These are phyloP conservation scores for Eupithecia pulchellata DNA, from an alignment of 2,888 invertebrate species.

Conservation along the genomic window DNA sequence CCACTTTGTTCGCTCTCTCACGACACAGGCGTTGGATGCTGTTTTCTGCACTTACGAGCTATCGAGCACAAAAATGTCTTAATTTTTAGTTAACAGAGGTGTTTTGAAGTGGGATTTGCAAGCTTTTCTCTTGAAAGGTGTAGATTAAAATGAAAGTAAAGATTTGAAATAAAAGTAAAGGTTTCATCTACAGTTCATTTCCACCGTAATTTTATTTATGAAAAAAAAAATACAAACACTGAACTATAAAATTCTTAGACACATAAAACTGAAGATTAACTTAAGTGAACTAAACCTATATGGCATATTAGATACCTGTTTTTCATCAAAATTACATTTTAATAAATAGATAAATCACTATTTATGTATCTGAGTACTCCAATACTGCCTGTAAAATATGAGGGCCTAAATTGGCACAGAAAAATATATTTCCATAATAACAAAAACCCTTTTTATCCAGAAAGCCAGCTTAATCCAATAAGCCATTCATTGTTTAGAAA, in stretches of 20 bases:
- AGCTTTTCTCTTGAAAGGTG: too few species aligned
- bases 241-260: too few species aligned
- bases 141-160: too few species aligned
- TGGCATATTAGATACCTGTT: not conserved
- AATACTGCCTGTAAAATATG: not conserved
- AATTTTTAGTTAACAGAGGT: not conserved
- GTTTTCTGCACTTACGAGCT: constrained; percentile 14
- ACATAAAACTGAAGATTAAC: too few species aligned
- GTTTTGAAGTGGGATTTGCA: not conserved
- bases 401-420: not conserved
- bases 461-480: constrained; percentile 11
- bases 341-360: not conserved
- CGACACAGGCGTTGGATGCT: constrained; percentile 50
- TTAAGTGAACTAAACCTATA: not conserved
- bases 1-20: constrained; percentile 58
- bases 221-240: too few species aligned
- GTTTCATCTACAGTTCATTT: too few species aligned
- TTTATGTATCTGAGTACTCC: not conserved
- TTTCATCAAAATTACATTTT: not conserved
- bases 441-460: not conserved
- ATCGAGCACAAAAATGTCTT: constrained; percentile 2
- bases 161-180: too few species aligned
- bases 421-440: not conserved
- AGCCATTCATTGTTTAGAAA: constrained; percentile 12
- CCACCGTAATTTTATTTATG: too few species aligned